Evolutionary conservation across 2,797 vertebrate species (phyloP).

Genomic region (Trichosurus vulpecula): DNA sequence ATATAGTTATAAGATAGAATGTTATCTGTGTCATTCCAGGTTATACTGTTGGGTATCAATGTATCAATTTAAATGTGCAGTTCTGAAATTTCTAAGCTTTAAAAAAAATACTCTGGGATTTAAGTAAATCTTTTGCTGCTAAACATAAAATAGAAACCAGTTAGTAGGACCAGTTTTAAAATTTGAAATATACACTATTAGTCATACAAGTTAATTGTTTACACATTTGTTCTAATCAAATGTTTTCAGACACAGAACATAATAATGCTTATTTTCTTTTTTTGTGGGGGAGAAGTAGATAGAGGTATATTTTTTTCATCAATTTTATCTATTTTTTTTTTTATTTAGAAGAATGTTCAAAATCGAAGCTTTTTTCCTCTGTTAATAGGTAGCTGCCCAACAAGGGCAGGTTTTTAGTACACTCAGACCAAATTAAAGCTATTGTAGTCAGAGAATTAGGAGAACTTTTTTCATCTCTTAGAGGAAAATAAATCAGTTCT

Average conservation of each 20-base stretch:
- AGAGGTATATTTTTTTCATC: slow-evolving; percentile 16
- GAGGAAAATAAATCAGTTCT: slow-evolving; percentile 14
- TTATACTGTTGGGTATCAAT: slow-evolving; percentile 53
- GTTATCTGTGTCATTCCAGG: slow-evolving; percentile 58
- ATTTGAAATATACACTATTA: slow-evolving; percentile 67
- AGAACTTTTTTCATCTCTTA: background rate
- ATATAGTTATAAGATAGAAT: slow-evolving; percentile 57
- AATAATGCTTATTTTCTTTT: background rate
- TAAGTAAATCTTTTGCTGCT: slow-evolving; percentile 69
- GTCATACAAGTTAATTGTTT: slow-evolving; percentile 67
- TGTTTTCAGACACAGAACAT: slow-evolving; percentile 54
- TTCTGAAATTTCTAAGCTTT: slow-evolving; percentile 60
- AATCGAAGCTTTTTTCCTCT: background rate
- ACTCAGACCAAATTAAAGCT: background rate
- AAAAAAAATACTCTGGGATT: slow-evolving; percentile 52
- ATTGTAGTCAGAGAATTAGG: background rate
- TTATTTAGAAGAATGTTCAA: slow-evolving; percentile 24
- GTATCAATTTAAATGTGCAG: slow-evolving; percentile 46
- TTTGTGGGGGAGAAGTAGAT: background rate
- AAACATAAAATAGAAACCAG: slow-evolving; percentile 64
- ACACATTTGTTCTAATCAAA: slow-evolving; percentile 55
- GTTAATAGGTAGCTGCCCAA: background rate
- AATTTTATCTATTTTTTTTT: slow-evolving; percentile 8
- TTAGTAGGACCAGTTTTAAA: slow-evolving; percentile 70
- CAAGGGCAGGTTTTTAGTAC: slow-evolving; percentile 10